Evolutionary conservation across 2,888 invertebrate genomes (phyloP).

Genomic region (Drosophila paramelanica): DNA sequence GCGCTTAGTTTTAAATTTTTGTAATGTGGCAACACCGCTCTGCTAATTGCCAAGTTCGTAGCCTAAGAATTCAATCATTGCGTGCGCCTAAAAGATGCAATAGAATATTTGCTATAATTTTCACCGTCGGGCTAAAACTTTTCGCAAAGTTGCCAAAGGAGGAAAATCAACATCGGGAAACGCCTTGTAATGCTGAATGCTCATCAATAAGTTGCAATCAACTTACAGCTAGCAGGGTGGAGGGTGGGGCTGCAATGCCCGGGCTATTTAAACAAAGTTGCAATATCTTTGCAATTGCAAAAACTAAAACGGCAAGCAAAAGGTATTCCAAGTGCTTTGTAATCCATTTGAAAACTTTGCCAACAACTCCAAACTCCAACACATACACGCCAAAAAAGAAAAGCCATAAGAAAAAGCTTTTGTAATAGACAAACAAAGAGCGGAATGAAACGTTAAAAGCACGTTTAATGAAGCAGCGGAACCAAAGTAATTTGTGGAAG

Average conservation of each 20-base stretch:
- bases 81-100: slow-evolving; percentile 38
- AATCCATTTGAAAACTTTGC: slow-evolving; percentile 73
- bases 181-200: slow-evolving; percentile 40
- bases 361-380: slow-evolving; percentile 7
- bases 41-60: not conserved
- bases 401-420: slow-evolving; percentile 41
- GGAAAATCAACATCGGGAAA: slow-evolving; percentile 23
- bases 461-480: slow-evolving; percentile 64
- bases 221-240: not conserved
- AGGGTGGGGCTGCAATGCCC: not conserved
- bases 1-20: not conserved
- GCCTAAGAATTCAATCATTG: slow-evolving; percentile 13
- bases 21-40: not conserved
- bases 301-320: slow-evolving; percentile 23
- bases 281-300: slow-evolving; percentile 66
- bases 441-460: slow-evolving; percentile 58
- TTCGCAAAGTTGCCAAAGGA: slow-evolving; percentile 28
- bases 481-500: slow-evolving; percentile 67
- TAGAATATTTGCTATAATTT: slow-evolving; percentile 13
- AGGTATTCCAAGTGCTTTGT: slow-evolving; percentile 70
- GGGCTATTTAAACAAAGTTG: slow-evolving; percentile 68
- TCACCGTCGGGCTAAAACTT: slow-evolving; percentile 25
- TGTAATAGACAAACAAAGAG: slow-evolving; percentile 72
- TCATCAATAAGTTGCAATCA: slow-evolving; percentile 58
- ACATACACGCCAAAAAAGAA: slow-evolving; percentile 5